phyloP scores from a whole-genome alignment of 2,888 invertebrate genomes.

The Halocaridina rubra region DNA sequence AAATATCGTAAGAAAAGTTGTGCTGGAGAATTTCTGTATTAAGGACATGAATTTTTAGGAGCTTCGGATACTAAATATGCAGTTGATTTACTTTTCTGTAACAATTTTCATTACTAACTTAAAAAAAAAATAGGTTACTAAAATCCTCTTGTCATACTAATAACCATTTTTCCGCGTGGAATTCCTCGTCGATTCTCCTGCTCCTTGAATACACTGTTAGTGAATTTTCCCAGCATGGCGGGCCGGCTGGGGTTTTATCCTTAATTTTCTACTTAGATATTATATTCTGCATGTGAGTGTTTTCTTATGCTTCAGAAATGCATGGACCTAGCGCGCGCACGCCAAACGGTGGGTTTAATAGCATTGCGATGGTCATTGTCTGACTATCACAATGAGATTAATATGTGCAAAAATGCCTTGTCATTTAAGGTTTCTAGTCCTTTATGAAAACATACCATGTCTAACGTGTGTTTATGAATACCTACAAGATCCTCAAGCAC shows the following conservation, averaged over 20 bases:
- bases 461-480: slow-evolving; percentile 32
- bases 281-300: slow-evolving; percentile 51
- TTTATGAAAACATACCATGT: slow-evolving; percentile 23
- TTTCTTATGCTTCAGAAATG: slow-evolving; percentile 38
- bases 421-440: slow-evolving; percentile 34
- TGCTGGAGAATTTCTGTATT: too few species aligned
- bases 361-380: too few species aligned
- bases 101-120: too few species aligned
- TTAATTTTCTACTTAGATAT: slow-evolving; percentile 23
- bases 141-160: too few species aligned
- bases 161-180: background rate
- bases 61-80: too few species aligned
- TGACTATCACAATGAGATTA: background rate
- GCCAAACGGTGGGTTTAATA: too few species aligned
- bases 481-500: slow-evolving; percentile 23
- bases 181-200: background rate
- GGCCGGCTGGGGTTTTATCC: slow-evolving; percentile 38
- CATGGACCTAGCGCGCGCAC: slow-evolving; percentile 45
- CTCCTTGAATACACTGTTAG: too few species aligned
- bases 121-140: too few species aligned
- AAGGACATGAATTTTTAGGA: too few species aligned
- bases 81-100: too few species aligned
- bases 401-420: slow-evolving; percentile 32
- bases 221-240: slow-evolving; percentile 41
- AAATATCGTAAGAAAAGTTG: too few species aligned